A percentile compares a stretch with the other conserved stretches of the same genome.
Conservation (phyloP, 2,888 invertebrate species). For the Ditylenchus weischeri region DNA sequence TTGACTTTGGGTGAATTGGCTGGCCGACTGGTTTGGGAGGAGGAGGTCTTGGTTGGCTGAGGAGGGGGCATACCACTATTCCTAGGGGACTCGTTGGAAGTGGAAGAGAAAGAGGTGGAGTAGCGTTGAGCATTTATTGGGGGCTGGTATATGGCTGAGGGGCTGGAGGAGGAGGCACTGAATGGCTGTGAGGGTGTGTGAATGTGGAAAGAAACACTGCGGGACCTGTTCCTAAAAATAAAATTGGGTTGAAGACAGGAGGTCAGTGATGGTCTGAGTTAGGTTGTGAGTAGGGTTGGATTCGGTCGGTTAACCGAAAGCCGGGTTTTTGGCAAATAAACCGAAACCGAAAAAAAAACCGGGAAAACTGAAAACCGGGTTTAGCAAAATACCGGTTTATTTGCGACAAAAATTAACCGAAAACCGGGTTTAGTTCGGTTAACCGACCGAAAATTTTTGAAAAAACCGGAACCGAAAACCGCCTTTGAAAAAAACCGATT, state of each 20-base stretch:
- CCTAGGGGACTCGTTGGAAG: slow-evolving; percentile 2
- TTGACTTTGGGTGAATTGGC: slow-evolving; percentile 1
- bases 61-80: background rate
- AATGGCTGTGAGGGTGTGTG: background rate
- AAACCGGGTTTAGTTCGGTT: too few species aligned
- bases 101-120: slow-evolving; percentile 1
- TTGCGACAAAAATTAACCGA: too few species aligned
- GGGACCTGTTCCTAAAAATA: background rate
- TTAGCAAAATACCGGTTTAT: too few species aligned
- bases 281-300: too few species aligned
- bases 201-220: background rate
- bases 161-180: slow-evolving; percentile 13
- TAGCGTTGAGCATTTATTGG: background rate
- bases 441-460: too few species aligned
- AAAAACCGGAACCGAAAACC: too few species aligned
- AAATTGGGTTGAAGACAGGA: background rate
- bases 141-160: slow-evolving; percentile 1
- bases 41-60: background rate
- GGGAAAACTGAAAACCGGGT: too few species aligned
- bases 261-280: background rate
- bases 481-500: too few species aligned
- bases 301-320: too few species aligned
- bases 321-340: too few species aligned
- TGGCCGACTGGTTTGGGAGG: background rate
- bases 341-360: too few species aligned